Base-by-base conservation (phyloP, 1,140 invertebrate species). In the Neodiprion pinetum region DNA sequence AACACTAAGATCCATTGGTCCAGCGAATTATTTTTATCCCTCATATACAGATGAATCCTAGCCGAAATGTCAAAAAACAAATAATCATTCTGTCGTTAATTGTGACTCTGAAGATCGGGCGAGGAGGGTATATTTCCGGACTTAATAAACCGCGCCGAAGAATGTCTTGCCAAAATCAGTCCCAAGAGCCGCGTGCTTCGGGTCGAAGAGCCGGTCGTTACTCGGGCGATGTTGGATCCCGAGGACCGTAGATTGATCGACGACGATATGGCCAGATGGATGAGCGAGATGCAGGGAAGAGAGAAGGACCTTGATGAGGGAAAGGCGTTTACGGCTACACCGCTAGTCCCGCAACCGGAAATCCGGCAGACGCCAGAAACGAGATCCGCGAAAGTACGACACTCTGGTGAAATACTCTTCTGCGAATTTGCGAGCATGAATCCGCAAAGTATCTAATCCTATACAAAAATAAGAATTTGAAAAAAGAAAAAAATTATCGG, bases 71-170 rank as follows among this genome's bases (percentile, higher is more conserved):
- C 28, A 40, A 40, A 40, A 40, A 40, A 40, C 28, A 40, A 5
- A 40, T 40, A 40, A 40, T 48, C 71, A 67, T 70, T 67, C 66
- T 71, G 40, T 65, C 48, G 53, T 71, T 75, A 50, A 49, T 50
- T 74, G 67, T 14, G 74, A 17, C 67, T 75, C 65, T 76, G n/a
- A 74, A 90, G 90, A 74, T 93, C 92, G 49, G 92, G 92, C n/a
- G 91, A 94, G 84, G 93, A 94, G 87, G 93, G 93, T 1, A 82
- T 83, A 74, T 94, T 88, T 85, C 92, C 92, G 9, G 89, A 93
- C 73, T 84, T 94, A 49, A 84, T 86, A 0, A 87, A 83, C 50
- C 87, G 83, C 77, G 88, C 91, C 1, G 92, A 93, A 83, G 82
- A 91, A 2, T 88, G 88, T 72, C 81, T 94, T 7, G 76, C 78